Base-by-base conservation (phyloP, 2,113 vertebrate species). In the Cervus canadensis region DNA sequence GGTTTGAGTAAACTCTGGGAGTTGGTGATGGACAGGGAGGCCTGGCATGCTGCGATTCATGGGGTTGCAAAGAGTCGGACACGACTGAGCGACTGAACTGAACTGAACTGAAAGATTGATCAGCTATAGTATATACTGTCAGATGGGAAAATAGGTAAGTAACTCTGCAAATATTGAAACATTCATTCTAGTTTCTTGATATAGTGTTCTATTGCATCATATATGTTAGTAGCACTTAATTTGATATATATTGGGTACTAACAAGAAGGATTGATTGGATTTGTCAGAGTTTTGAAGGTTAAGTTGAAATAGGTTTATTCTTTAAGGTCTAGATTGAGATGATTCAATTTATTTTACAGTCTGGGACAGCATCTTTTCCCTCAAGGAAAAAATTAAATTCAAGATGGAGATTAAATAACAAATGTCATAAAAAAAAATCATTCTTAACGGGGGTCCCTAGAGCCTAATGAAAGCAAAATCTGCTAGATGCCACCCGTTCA, bases 311-410 rank as follows among this genome's bases (percentile, higher is more conserved):
- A 71, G 71, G 62, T 94, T 96, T 97, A 94, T 94, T 97, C 89
- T 97, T 91, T 62, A 95, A 98, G 26, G 56, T 59, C 45, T 60
- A 91, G 92, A 87, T 89, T 88, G 74, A 94, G 50, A 96, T 95
- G 84, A 96, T 76, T 98, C 50, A 56, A 95, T 97, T 97, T 97
- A 95, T 88, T 97, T 97, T 96, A 94, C 12, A 92, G 36, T 45
- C 60, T 79, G 78, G 60, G 45, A 87, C n/a, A 90, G 50, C 5
- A 87, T 92, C 94, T 92, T 95, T 23, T 54, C 40, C 52, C 64
- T n/a, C 25, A 91, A 95, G 93, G 52, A 94, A 96, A 96, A 96
- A 97, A 92, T 97, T 97, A 96, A 94, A 95, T 96, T 97, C 87
- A 91, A 96, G 71, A 62, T 23, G 0, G 28, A 95, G 48, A 59